Percentiles rank a stretch among this genome's conserved stretches.
Conservation (phyloP, 2,797 vertebrate genomes). For the Falco naumanni region DNA sequence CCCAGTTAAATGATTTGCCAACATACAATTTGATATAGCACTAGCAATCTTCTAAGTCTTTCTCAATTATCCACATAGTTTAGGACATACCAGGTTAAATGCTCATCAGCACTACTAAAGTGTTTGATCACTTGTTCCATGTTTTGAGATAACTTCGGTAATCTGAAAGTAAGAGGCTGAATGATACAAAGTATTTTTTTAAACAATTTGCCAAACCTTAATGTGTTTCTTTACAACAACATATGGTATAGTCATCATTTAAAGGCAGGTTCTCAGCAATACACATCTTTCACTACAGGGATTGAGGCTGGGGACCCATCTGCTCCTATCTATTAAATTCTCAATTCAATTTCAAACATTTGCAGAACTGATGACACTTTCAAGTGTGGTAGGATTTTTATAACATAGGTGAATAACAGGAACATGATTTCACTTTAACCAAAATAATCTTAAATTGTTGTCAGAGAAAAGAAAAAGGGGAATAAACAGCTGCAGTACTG, state of each 20-base stretch:
- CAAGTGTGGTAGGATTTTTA: constrained; percentile 30
- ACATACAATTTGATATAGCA: constrained; percentile 16
- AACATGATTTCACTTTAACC: constrained; percentile 30
- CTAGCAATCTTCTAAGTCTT: constrained; percentile 7
- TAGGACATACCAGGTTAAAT: not conserved
- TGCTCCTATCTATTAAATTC: constrained; percentile 58
- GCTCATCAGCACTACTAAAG: not conserved
- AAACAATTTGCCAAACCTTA: constrained; percentile 21
- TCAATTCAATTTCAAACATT: constrained; percentile 30
- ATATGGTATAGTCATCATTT: constrained; percentile 71
- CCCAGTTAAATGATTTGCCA: constrained; percentile 39
- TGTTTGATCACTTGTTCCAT: not conserved
- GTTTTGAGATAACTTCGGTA: not conserved
- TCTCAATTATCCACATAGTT: not conserved
- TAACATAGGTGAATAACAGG: constrained; percentile 28
- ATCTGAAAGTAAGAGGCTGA: constrained; percentile 4
- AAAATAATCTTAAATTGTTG: constrained; percentile 51
- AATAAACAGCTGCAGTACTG: constrained; percentile 60
- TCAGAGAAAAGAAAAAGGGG: constrained; percentile 44
- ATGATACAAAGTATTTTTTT: constrained; percentile 10
- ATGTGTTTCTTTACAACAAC: constrained; percentile 45
- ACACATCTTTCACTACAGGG: constrained; percentile 56
- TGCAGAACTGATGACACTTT: constrained; percentile 40
- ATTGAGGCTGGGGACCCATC: constrained; percentile 51
- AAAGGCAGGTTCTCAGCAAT: constrained; percentile 50